Evolutionary conservation across 2,888 invertebrate genomes (phyloP).

Genomic region (Drosophila differens): DNA sequence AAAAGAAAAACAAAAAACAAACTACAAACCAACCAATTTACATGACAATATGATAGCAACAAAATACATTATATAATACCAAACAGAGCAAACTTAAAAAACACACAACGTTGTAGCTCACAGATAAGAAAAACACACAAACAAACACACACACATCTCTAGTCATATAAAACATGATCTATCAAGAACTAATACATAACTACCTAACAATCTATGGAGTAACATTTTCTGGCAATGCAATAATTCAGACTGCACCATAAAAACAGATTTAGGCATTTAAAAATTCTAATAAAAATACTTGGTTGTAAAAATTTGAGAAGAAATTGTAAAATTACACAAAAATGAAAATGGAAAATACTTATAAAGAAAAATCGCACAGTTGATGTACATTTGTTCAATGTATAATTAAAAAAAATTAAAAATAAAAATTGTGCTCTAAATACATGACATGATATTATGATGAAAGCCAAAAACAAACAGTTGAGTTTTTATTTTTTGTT

Average conservation of each 20-base stretch:
- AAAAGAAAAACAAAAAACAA: slow-evolving; percentile 37
- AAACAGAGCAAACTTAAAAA: slow-evolving; percentile 3
- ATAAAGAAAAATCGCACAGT: slow-evolving; percentile 56
- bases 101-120: slow-evolving; percentile 34
- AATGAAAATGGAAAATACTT: slow-evolving; percentile 22
- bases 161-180: slow-evolving; percentile 19
- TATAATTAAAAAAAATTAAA: slow-evolving; percentile 22
- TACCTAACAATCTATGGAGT: slow-evolving; percentile 36
- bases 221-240: slow-evolving; percentile 61
- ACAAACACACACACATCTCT: slow-evolving; percentile 26
- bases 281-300: slow-evolving; percentile 42
- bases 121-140: slow-evolving; percentile 8
- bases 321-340: slow-evolving; percentile 46
- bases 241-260: slow-evolving; percentile 76
- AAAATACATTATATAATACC: slow-evolving; percentile 45
- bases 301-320: slow-evolving; percentile 52
- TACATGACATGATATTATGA: slow-evolving; percentile 65
- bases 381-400: slow-evolving; percentile 63
- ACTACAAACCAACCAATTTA: slow-evolving; percentile 58
- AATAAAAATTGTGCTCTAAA: slow-evolving; percentile 44
- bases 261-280: slow-evolving; percentile 64
- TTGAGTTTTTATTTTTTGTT: slow-evolving; percentile 5
- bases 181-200: slow-evolving; percentile 22
- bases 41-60: slow-evolving; percentile 73
- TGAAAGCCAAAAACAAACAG: slow-evolving; percentile 38